A percentile compares a stretch with the other conserved stretches of the same genome.
Conservation (phyloP, 92 coral and sea anemone species). For the Zoanthus sociatus region DNA sequence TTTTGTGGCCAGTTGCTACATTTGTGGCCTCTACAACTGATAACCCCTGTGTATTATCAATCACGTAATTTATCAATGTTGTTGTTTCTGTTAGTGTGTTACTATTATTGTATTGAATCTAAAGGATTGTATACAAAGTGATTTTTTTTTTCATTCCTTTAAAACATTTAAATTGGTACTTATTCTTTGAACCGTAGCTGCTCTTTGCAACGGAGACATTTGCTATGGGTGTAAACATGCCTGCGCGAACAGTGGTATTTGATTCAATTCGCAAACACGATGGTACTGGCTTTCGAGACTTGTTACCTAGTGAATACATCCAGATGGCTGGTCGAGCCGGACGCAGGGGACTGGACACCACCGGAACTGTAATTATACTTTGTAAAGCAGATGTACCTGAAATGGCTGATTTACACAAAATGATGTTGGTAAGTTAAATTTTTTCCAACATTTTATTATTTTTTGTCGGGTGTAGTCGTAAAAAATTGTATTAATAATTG, state of each 20-base stretch:
- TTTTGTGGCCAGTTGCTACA: no score
- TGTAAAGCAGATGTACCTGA: slow-evolving; percentile 94
- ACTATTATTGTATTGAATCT: no score
- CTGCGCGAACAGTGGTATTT: slow-evolving; percentile 94
- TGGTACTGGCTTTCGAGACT: slow-evolving; percentile 79
- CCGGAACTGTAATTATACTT: slow-evolving; percentile 93
- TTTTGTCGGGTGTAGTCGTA: not conserved
- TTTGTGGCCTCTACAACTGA: no score
- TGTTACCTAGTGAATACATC: slow-evolving; percentile 88
- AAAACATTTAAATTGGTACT: no score
- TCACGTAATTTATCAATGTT: no score
- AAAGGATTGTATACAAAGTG: no score
- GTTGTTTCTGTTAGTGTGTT: no score
- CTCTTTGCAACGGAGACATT: slow-evolving; percentile 98
- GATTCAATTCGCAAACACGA: slow-evolving; percentile 92
- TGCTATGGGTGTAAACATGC: slow-evolving; percentile 99
- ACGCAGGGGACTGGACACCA: slow-evolving; percentile 89
- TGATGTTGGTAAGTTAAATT: slow-evolving; percentile 89
- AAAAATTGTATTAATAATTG: not conserved
- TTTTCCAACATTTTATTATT: not conserved
- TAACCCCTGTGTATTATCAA: no score
- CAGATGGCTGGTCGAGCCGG: slow-evolving; percentile 99
- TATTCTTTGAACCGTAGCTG: slow-evolving; percentile 57
- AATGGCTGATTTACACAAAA: slow-evolving; percentile 85
- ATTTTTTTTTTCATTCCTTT: no score